Base-by-base conservation (phyloP, 2,888 invertebrate genomes). In the Linnaemya tessellans region DNA sequence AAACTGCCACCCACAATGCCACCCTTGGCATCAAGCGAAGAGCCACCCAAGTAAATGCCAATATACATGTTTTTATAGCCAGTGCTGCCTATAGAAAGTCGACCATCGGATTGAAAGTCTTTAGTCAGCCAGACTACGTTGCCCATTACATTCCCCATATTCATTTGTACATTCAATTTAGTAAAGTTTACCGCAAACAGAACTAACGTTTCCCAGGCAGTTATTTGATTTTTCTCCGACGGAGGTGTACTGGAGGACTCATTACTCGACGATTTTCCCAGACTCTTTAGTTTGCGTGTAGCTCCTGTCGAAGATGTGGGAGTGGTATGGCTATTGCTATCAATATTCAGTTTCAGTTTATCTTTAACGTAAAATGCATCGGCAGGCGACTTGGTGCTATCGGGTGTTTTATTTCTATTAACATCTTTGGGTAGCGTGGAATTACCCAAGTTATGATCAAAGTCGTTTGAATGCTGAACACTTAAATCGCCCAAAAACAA, bases 61-160 rank as follows among this genome's bases (percentile, higher is more conserved):
- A 98, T 96, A 92, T 96, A 96, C 94, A 98, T 95, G 93, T 98
- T 97, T 92, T 98, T 98, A 91, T 97, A 97, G 0, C 98, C 98
- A 1, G 96, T 97, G 91, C 98, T 98, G 89, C 98, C 98, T 89
- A 98, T 98, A 84, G 97, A 97, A 30, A 99, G 94, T 43, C 98
- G 95, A 0, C 98, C 98, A 90, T 98, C 97, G 74, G 97, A 97
- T 91, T 96, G 95, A 91, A 98, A 97, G 91, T 97, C 97, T 91
- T 97, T 96, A 10, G 97, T 97, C 91, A 97, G 94, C 98, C 98
- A 98, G 20, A 90, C 95, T 95, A 99, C 98, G 91, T 98, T 98
- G 15, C 99, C 99, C 98, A 99, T 99, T 0, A 99, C 98, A 91
- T 99, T 99, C 56, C 99, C 98, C 98, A 99, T 99, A 93, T 99